Conservation (phyloP, 2,113 vertebrate species). For the Calyptommatus sinebrachiatus region DNA sequence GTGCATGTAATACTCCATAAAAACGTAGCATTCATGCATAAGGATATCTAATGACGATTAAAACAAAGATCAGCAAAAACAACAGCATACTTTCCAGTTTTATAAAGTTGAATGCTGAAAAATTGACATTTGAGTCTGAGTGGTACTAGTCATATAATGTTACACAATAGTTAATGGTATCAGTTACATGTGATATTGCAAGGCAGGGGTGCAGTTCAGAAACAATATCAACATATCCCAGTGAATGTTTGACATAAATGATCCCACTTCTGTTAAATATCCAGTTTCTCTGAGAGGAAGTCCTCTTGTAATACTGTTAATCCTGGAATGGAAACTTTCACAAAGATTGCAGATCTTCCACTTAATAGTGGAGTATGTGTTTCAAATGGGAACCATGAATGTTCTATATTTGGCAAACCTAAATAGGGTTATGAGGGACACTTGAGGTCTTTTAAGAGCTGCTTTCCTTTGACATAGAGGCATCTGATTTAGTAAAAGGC, state of each 20-base stretch:
- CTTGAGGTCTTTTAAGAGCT: no score
- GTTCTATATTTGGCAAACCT: no score
- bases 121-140: background rate
- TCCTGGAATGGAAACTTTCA: background rate
- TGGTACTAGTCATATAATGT: conserved; percentile 20
- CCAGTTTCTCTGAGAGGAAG: background rate
- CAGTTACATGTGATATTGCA: conserved; percentile 10
- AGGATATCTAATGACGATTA: background rate
- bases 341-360: background rate
- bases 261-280: background rate
- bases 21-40: background rate
- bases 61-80: background rate
- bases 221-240: background rate
- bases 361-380: no score
- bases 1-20: background rate
- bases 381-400: no score
- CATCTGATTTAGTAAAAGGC: no score
- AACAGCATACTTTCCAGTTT: background rate
- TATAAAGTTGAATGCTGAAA: background rate
- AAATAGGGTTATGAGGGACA: no score
- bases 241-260: background rate
- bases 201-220: conserved; percentile 36
- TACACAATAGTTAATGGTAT: conserved; percentile 23
- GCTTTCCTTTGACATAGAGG: no score
- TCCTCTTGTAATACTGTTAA: background rate